Conservation (phyloP, 2,888 invertebrate species). For the Amblyjoppa fuscipennis region DNA sequence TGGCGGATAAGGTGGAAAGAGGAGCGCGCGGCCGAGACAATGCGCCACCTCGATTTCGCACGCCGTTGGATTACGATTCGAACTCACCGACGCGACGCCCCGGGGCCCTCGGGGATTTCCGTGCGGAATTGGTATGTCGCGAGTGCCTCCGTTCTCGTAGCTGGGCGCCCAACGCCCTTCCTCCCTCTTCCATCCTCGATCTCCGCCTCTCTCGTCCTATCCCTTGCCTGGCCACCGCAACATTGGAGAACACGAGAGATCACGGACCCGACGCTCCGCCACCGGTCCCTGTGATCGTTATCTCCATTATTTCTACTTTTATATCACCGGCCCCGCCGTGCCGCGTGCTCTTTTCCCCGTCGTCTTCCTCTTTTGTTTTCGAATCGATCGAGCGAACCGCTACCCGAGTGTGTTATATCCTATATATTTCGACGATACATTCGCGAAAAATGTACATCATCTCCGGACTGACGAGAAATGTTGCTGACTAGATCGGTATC, state of each 20-base stretch:
- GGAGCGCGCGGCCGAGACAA: conserved; percentile 70
- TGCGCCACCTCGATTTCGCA: conserved; percentile 76
- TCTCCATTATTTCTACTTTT: conserved; percentile 63
- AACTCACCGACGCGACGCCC: conserved; percentile 72
- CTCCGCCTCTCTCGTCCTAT: conserved; percentile 9
- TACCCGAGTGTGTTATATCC: not conserved
- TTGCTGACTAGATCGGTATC: conserved; percentile 20
- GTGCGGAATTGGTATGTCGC: conserved; percentile 66
- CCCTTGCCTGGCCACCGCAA: conserved; percentile 12
- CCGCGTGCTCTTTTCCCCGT: conserved; percentile 41
- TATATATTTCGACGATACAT: conserved; percentile 22
- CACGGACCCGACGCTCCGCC: conserved; percentile 32
- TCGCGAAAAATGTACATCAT: conserved; percentile 8
- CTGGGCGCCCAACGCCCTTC: conserved; percentile 15
- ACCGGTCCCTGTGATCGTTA: conserved; percentile 52
- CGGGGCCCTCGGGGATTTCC: conserved; percentile 67
- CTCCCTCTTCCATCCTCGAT: conserved; percentile 29
- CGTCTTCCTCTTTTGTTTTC: conserved; percentile 34
- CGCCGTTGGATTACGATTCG: conserved; percentile 79
- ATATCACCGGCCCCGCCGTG: conserved; percentile 33
- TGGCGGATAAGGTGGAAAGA: conserved; percentile 40
- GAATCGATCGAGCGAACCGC: not conserved
- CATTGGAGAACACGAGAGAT: conserved; percentile 36
- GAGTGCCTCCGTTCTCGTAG: conserved; percentile 38
- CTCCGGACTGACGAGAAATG: not conserved